These are phyloP conservation scores for Somateria mollissima DNA, from an alignment of 2,797 vertebrate genomes.

Conservation along the genomic window DNA sequence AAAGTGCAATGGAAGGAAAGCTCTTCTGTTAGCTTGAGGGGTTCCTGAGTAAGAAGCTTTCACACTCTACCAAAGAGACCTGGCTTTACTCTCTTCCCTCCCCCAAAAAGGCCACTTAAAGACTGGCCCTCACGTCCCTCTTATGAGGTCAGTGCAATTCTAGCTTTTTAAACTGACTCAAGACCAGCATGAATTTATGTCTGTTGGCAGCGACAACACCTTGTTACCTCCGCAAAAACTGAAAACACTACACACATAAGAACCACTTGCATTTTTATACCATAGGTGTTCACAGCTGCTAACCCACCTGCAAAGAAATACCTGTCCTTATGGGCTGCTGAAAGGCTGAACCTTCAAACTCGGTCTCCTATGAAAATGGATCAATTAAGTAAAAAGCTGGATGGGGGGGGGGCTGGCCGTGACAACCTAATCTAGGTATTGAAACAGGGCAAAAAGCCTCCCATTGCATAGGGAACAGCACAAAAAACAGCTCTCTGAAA, in stretches of 20 bases:
- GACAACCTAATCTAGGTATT: not conserved
- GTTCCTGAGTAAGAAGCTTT: not conserved
- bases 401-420: too few species aligned
- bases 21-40: not conserved
- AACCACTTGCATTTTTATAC: not conserved
- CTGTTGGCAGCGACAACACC: not conserved
- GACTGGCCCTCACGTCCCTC: not conserved
- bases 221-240: not conserved
- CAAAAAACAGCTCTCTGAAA: not conserved
- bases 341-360: not conserved
- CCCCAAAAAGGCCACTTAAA: not conserved
- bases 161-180: not conserved
- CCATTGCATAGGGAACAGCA: not conserved
- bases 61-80: not conserved
- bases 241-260: not conserved
- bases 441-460: not conserved
- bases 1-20: not conserved
- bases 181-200: constrained; percentile 27
- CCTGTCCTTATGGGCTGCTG: not conserved
- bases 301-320: not conserved
- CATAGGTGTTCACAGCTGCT: not conserved
- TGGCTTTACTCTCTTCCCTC: not conserved
- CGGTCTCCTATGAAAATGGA: not conserved
- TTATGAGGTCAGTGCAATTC: constrained; percentile 8
- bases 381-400: not conserved